These are phyloP conservation scores for Felis chaus DNA, from an alignment of 2,113 vertebrate genomes.

Conservation along the genomic window DNA sequence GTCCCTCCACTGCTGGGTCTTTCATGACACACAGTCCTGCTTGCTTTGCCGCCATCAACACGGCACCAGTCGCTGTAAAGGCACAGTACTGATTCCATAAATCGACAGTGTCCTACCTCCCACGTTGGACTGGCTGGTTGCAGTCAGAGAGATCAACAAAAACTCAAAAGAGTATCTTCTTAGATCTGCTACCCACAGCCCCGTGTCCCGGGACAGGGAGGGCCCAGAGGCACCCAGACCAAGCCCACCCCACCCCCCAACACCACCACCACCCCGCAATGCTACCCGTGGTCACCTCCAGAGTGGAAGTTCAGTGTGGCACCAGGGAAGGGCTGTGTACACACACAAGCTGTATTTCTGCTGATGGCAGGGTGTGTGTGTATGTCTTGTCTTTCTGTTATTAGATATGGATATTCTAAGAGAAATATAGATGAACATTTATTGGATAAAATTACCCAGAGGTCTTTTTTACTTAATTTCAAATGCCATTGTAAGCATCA, in stretches of 20 bases:
- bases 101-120: not conserved
- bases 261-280: not conserved
- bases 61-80: not conserved
- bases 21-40: not conserved
- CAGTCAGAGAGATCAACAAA: not conserved
- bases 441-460: not conserved
- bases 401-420: not conserved
- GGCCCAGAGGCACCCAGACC: not conserved
- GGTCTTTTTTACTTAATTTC: not conserved
- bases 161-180: not conserved
- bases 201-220: not conserved
- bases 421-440: not conserved
- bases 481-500: not conserved
- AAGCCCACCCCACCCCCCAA: not conserved
- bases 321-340: not conserved
- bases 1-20: not conserved
- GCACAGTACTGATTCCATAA: not conserved
- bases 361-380: not conserved
- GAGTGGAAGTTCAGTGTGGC: not conserved
- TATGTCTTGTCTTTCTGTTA: not conserved
- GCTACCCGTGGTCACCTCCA: not conserved
- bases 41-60: not conserved
- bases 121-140: not conserved
- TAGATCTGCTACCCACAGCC: not conserved
- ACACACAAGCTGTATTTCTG: not conserved